Evolutionary conservation across 2,113 vertebrate genomes (phyloP).

Genomic region (Rhinogobius similis): DNA sequence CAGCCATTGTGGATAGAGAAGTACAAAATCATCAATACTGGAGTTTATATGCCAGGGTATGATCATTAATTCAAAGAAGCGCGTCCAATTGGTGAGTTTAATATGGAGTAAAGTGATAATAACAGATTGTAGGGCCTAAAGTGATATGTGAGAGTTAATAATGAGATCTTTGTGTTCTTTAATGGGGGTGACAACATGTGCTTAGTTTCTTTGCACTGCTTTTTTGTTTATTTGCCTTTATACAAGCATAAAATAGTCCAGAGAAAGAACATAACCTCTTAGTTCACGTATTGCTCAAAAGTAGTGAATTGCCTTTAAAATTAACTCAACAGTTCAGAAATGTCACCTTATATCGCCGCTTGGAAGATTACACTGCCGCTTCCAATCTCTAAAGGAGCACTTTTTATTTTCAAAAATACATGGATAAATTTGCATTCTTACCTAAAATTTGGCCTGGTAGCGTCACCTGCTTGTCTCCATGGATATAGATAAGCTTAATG

Average conservation of each 20-base stretch:
- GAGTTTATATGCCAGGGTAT: conserved; percentile 47
- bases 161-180: background rate
- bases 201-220: background rate
- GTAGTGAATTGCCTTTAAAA: too few species aligned
- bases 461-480: too few species aligned
- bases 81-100: background rate
- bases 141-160: background rate
- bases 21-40: conserved; percentile 41
- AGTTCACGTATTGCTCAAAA: too few species aligned
- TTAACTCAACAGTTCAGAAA: too few species aligned
- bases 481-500: too few species aligned
- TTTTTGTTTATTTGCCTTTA: background rate
- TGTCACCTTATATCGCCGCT: too few species aligned
- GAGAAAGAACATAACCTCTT: too few species aligned
- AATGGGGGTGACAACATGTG: background rate
- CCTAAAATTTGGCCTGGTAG: too few species aligned
- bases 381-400: too few species aligned
- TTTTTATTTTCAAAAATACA: too few species aligned
- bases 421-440: too few species aligned
- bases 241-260: background rate
- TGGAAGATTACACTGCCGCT: too few species aligned
- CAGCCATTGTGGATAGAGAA: conserved; percentile 44
- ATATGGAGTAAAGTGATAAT: background rate
- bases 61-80: conserved; percentile 43
- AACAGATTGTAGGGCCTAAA: background rate